A percentile compares a stretch with the other conserved stretches of the same genome.
phyloP scores from a whole-genome alignment of 2,888 invertebrate genomes.

The Epistrophella euchroma region DNA sequence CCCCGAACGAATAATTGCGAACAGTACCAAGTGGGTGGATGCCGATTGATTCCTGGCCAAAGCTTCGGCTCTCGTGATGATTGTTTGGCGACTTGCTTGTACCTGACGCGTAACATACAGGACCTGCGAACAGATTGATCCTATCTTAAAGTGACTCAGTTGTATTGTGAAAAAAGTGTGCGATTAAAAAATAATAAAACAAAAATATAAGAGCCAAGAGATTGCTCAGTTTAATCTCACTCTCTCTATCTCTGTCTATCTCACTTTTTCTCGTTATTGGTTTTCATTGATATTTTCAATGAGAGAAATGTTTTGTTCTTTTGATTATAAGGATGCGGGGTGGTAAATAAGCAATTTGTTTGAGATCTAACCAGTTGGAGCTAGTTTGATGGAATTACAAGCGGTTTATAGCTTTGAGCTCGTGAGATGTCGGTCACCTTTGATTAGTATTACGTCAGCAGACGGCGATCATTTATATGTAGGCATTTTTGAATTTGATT shows the following conservation, averaged over 20 bases:
- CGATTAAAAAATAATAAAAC: not conserved
- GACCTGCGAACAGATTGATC: constrained; percentile 77
- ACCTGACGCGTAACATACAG: constrained; percentile 79
- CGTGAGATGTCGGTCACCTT: constrained; percentile 30
- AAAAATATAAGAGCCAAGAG: not conserved
- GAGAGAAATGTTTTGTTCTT: constrained; percentile 29
- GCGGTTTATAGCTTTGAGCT: constrained; percentile 26
- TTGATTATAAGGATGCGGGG: constrained; percentile 48
- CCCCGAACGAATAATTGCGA: constrained; percentile 79
- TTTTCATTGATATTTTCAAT: constrained; percentile 1
- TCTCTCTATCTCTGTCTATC: not conserved
- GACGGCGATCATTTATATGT: not conserved
- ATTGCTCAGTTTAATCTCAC: not conserved
- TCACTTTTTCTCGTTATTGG: not conserved
- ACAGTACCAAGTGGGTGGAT: constrained; percentile 80
- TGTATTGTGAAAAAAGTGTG: not conserved
- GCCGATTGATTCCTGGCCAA: constrained; percentile 80
- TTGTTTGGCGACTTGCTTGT: constrained; percentile 81
- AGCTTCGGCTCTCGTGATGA: constrained; percentile 81
- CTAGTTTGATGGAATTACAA: constrained; percentile 62
- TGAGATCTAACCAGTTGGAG: constrained; percentile 60
- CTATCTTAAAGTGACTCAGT: not conserved
- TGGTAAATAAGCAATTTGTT: constrained; percentile 42
- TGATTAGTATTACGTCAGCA: constrained; percentile 56
- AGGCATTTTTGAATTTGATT: constrained; percentile 34